Evolutionary conservation across 2,113 vertebrate genomes (phyloP), one percentile per base, ranked within the genome.

Genomic region (Oenanthe melanoleuca): DNA sequence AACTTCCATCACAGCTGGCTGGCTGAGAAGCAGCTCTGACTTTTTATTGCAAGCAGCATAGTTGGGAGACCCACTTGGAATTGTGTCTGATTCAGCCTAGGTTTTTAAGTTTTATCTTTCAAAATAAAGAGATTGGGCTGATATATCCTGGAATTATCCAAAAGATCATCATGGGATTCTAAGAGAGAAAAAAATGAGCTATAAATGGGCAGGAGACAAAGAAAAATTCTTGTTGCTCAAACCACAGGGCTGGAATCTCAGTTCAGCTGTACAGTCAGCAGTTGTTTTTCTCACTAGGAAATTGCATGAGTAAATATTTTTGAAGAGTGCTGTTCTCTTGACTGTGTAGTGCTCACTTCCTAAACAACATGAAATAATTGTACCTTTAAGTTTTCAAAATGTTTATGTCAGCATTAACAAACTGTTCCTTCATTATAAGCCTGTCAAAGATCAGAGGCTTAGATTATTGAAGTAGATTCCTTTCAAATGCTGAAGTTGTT

Each of bases 391-490:
- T 96, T 95, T 96, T 91, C 97, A 97, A 95, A 91, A 89, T 96
- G 97, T 98, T 97, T 94, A 94, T 97, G 98, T 98, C 98, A 97
- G 97, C 93, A 86, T 96, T 98, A 97, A 97, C 97, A 97, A 97
- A 97, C 97, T 98, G 97, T 95, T 97, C 97, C 97, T 98, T 98
- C 97, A 97, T 98, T 97, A 97, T 97, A 89, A 96, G 95, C 97
- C 97, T 95, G 98, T 97, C 95, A 64, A 94, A 98, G 98, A 98
- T 98, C 98, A 98, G 98, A 98, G 97, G 95, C 97, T 91, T 87
- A 88, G 96, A 97, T 98, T 98, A 98, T 98, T 98, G 98, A 96
- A 97, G 97, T 53, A 96, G 97, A 97, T 97, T 97, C 98, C 95
- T 98, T 96, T 92, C 95, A 97, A 98, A 98, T 96, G 96, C 97